These are phyloP conservation scores for Ylistrum balloti DNA, from an alignment of 1,140 invertebrate species.

Conservation along the genomic window DNA sequence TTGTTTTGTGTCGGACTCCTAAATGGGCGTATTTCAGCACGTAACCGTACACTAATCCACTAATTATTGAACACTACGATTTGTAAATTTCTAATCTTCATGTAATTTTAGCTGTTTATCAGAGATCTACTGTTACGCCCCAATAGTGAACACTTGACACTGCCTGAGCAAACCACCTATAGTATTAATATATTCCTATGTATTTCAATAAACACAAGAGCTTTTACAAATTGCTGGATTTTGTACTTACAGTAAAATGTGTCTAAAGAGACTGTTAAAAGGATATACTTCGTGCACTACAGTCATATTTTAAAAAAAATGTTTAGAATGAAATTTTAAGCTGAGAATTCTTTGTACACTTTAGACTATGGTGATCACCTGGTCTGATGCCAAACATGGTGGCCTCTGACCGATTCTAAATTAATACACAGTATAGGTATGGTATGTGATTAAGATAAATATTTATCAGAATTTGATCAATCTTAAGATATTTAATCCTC, in stretches of 20 bases:
- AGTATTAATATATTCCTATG: neutral
- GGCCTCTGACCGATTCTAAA: constrained; percentile 3
- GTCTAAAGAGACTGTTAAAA: neutral
- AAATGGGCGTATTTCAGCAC: no score
- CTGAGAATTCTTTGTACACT: neutral
- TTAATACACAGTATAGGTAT: neutral
- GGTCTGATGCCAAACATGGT: neutral
- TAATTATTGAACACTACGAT: no score
- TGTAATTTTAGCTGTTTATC: neutral
- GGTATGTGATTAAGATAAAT: neutral
- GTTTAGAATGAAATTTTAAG: neutral
- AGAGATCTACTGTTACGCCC: neutral
- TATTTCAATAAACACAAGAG: no score
- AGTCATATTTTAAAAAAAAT: neutral
- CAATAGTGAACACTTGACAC: neutral
- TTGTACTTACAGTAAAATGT: neutral
- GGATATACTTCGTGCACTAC: neutral
- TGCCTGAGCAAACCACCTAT: neutral
- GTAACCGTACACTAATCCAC: no score
- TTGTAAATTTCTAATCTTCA: neutral
- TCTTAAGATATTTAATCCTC: neutral
- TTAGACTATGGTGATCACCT: neutral
- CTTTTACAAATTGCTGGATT: neutral
- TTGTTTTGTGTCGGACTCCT: no score
- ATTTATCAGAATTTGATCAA: constrained; percentile 22